Conservation (phyloP, 2,797 vertebrate species). For the Loris lydekkerianus region DNA sequence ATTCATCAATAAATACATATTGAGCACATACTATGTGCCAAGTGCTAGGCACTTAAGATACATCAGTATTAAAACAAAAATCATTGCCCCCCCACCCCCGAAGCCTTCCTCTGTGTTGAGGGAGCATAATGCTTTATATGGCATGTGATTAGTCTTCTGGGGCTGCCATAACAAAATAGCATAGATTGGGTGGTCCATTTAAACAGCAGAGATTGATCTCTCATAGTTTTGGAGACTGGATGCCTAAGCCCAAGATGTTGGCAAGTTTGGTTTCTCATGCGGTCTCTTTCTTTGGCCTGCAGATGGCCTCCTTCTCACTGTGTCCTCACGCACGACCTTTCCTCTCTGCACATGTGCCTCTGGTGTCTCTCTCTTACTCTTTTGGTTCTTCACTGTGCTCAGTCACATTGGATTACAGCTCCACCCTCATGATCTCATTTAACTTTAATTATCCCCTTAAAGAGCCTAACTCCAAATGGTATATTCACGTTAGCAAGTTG, state of each 20-base stretch:
- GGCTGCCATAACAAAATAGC: neutral
- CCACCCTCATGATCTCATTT: neutral
- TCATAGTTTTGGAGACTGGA: neutral
- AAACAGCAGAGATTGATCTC: neutral
- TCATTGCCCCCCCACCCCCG: neutral
- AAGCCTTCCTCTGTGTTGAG: neutral
- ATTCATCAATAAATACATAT: neutral
- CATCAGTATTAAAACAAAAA: neutral
- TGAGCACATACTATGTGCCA: neutral
- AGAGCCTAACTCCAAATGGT: neutral
- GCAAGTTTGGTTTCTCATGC: slow-evolving; percentile 36
- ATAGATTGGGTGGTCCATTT: neutral
- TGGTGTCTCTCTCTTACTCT: neutral
- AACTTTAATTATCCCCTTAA: neutral
- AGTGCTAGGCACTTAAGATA: neutral
- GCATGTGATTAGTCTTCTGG: neutral
- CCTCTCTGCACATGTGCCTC: neutral
- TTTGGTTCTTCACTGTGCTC: neutral
- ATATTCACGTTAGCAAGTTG: neutral
- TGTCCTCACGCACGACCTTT: neutral
- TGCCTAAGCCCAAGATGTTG: neutral
- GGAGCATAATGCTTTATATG: neutral
- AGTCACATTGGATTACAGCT: neutral
- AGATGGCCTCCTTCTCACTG: neutral
- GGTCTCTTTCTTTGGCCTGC: neutral